These are phyloP conservation scores for Sericinus montela DNA, from an alignment of 2,888 invertebrate species.

Conservation along the genomic window DNA sequence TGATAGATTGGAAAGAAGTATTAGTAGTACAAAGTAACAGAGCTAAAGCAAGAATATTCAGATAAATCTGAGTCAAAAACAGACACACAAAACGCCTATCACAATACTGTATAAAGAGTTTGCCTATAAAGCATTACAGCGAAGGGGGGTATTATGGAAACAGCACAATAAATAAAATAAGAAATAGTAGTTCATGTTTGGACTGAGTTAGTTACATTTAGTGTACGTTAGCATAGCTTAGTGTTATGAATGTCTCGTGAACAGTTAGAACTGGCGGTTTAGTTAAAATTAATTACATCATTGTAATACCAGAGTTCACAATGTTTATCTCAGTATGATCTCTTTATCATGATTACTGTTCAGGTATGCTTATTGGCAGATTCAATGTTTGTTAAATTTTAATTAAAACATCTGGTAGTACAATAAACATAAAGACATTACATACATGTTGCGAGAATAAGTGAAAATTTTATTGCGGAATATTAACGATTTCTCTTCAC, in stretches of 20 bases:
- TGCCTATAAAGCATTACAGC: slow-evolving; percentile 4
- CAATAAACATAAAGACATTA: background rate
- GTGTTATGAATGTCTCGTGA: background rate
- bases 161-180: background rate
- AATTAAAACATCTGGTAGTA: slow-evolving; percentile 8
- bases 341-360: too few relatives aligned
- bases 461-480: background rate
- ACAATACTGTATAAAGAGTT: background rate
- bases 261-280: slow-evolving; percentile 1
- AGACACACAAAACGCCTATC: slow-evolving; percentile 11
- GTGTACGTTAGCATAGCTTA: slow-evolving; percentile 8
- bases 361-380: too few relatives aligned
- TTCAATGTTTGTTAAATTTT: too few relatives aligned
- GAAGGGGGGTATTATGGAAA: background rate
- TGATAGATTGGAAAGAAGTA: too few relatives aligned
- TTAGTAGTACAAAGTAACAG: too few relatives aligned
- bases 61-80: too few relatives aligned
- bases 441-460: background rate
- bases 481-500: background rate
- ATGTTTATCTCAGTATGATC: too few relatives aligned
- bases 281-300: slow-evolving; percentile 2
- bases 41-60: too few relatives aligned
- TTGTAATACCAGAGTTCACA: slow-evolving; percentile 3
- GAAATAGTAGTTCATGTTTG: background rate
- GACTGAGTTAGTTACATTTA: slow-evolving; percentile 21